Percentiles rank a stretch among this genome's conserved stretches.
phyloP scores from a whole-genome alignment of 1,140 invertebrate species.

The Chironomus tepperi region DNA sequence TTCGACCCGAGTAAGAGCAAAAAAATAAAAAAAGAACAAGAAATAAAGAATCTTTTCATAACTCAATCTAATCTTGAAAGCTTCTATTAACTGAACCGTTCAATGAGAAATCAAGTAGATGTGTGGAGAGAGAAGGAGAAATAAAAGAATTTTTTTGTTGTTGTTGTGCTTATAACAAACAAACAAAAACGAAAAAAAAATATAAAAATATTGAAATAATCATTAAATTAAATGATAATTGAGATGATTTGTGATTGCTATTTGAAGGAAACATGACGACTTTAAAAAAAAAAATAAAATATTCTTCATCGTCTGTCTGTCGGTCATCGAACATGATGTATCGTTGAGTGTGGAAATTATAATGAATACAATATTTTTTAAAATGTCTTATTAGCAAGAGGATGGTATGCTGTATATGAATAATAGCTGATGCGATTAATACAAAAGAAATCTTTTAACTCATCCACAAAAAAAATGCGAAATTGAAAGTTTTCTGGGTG shows the following conservation, averaged over 20 bases:
- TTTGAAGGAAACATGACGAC: conserved; percentile 1
- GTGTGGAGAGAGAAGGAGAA: neutral
- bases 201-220: conserved; percentile 18
- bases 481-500: too few species aligned
- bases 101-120: neutral
- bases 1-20: too few species aligned
- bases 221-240: conserved; percentile 21
- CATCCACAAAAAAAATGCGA: too few species aligned
- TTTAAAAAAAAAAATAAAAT: neutral
- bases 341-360: neutral
- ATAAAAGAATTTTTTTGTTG: conserved; percentile 8
- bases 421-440: too few species aligned
- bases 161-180: neutral
- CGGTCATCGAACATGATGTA: neutral
- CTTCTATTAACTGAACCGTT: neutral
- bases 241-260: conserved; percentile 16
- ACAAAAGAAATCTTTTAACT: too few species aligned
- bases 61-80: conserved; percentile 22
- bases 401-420: too few species aligned
- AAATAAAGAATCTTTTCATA: neutral
- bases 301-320: neutral
- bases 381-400: too few species aligned
- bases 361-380: neutral
- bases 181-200: neutral
- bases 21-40: too few species aligned